Base-by-base conservation (phyloP, 2,888 invertebrate species). In the Agrochola macilenta region DNA sequence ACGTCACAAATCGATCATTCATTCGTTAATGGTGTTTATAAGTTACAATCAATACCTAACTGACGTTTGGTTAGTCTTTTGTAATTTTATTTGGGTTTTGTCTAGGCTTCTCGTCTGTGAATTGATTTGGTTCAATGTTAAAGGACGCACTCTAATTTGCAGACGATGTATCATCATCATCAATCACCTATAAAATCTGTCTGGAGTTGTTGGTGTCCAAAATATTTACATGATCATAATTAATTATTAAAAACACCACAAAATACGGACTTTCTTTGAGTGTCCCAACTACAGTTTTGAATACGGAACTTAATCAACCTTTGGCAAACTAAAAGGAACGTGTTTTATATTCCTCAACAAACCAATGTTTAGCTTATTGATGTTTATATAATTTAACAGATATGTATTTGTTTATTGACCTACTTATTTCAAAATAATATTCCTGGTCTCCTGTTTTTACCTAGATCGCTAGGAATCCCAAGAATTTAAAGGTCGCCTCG, bases 1-100 rank as follows among this genome's bases (percentile, higher is more conserved):
- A 84, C 88, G 87, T 83, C 85, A 86, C 23, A 54, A 60, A 71
- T 80, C 77, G 78, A 79, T 82, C 85, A 83, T 72, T 69, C 60
- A 26, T 64, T 73, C 11, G 52, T 7, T 65, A 70, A 83, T 66
- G 57, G 46, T 68, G 76, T 71, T 69, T 69, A 69, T 66, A 20
- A 63, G 54, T 65, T 57, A 52, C 74, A 61, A 60, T 69, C 82
- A 30, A 66, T 74, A 79, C 30, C 8, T 52, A 12, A 73, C 58
- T 69, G 76, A 82, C 61, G 75, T 85, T 78, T 64, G 12, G 30
- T 52, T 73, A 70, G 39, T 78, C n/a, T 71, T 57, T 23, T 52
- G 54, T 68, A 76, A 61, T 71, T 61, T 35, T 69, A 54, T 71
- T 78, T 78, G 64, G 60, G 26, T 78, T 71, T 58, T 68, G 69